phyloP scores from a whole-genome alignment of 2,113 vertebrate species.

The Calonectris borealis region DNA sequence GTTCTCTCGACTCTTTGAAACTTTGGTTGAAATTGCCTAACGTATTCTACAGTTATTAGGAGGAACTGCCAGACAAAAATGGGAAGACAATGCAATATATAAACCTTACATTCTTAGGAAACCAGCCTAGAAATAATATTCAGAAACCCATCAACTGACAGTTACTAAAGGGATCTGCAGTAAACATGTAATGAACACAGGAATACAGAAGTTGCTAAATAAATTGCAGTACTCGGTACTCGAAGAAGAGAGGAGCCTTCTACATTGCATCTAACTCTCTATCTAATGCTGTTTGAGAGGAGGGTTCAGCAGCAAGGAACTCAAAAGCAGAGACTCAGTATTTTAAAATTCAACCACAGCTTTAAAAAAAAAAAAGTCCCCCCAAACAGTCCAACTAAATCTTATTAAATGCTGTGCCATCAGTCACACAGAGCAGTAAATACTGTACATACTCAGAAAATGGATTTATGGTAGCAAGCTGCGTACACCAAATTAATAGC shows the following conservation, averaged over 20 bases:
- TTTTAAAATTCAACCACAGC: background rate
- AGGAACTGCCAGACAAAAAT: background rate
- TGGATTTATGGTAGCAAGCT: background rate
- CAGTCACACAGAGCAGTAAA: background rate
- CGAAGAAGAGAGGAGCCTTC: background rate
- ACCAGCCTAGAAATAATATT: background rate
- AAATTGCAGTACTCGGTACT: background rate
- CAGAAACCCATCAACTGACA: background rate
- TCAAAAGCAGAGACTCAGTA: background rate
- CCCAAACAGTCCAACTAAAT: background rate
- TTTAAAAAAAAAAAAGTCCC: background rate
- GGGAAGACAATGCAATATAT: background rate
- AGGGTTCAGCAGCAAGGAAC: background rate
- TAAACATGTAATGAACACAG: background rate
- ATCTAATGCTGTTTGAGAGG: background rate
- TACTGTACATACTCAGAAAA: background rate
- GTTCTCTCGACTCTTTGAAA: background rate
- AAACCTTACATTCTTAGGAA: background rate
- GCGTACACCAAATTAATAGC: background rate
- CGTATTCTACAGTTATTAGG: background rate
- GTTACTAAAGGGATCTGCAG: background rate
- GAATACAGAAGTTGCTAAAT: background rate
- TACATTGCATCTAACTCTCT: background rate
- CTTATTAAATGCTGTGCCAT: background rate
- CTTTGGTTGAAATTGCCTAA: background rate